These are phyloP conservation scores for Omphaloscelis lunosa DNA, from an alignment of 2,888 invertebrate species.

Conservation along the genomic window DNA sequence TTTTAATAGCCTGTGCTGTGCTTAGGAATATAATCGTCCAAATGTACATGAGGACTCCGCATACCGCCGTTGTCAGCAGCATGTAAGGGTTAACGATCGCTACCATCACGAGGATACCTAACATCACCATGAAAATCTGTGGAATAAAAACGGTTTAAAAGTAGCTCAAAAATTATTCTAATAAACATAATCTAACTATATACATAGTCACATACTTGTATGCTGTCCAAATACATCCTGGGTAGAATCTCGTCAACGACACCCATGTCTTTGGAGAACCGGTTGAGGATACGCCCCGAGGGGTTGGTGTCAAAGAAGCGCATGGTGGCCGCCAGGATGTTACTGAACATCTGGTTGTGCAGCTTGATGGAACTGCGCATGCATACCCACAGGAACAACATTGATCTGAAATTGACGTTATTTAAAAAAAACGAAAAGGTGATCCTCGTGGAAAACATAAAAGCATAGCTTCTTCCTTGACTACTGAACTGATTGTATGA, in stretches of 20 bases:
- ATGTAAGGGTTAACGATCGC: slow-evolving; percentile 93
- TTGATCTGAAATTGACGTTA: slow-evolving; percentile 88
- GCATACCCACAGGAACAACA: slow-evolving; percentile 93
- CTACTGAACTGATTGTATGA: background rate
- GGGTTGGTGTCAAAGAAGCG: slow-evolving; percentile 96
- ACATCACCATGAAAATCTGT: slow-evolving; percentile 93
- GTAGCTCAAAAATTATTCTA: background rate
- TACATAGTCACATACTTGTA: slow-evolving; percentile 83
- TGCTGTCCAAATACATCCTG: slow-evolving; percentile 92
- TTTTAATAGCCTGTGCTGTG: slow-evolving; percentile 94
- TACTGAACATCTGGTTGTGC: slow-evolving; percentile 95
- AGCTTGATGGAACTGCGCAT: slow-evolving; percentile 94
- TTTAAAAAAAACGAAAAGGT: background rate
- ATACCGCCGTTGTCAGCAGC: slow-evolving; percentile 91
- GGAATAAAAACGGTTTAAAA: slow-evolving; percentile 50
- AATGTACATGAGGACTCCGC: slow-evolving; percentile 92
- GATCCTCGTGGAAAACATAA: background rate
- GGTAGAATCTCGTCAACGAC: slow-evolving; percentile 94
- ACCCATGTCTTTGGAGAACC: slow-evolving; percentile 96
- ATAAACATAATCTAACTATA: background rate
- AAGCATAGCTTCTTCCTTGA: background rate
- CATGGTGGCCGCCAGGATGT: slow-evolving; percentile 94
- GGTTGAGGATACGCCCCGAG: slow-evolving; percentile 95
- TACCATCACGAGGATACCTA: slow-evolving; percentile 93
- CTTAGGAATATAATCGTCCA: slow-evolving; percentile 92